Evolutionary conservation across 2,797 vertebrate species (phyloP).

Genomic region (Liasis olivaceus): DNA sequence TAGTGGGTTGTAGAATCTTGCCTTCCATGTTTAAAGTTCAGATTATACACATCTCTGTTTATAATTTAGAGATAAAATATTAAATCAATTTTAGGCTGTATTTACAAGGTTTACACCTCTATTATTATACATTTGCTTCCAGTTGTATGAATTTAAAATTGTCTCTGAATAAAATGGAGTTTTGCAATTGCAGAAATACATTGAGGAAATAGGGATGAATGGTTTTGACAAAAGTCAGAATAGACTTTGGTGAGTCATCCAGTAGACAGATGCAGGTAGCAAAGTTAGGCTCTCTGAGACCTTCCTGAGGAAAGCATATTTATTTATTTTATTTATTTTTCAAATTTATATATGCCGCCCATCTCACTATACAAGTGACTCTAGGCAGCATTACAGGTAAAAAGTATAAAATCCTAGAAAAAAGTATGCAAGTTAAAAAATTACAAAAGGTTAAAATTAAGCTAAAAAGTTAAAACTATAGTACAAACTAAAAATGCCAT

Average conservation of each 20-base stretch:
- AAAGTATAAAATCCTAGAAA: too few species aligned
- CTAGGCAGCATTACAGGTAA: too few species aligned
- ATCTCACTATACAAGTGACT: too few species aligned
- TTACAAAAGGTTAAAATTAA: too few species aligned
- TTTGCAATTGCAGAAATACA: neutral
- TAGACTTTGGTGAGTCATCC: neutral
- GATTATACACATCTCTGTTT: neutral
- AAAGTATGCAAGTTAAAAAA: too few species aligned
- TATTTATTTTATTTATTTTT: too few species aligned
- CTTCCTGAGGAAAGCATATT: neutral
- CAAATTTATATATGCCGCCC: too few species aligned
- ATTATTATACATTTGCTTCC: neutral
- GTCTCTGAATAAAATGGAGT: neutral
- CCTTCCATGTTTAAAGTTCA: neutral
- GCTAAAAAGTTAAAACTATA: too few species aligned
- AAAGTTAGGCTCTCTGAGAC: neutral
- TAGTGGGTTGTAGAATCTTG: neutral
- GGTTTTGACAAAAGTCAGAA: neutral
- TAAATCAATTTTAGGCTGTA: neutral
- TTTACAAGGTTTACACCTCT: neutral
- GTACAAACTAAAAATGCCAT: too few species aligned
- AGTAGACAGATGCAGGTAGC: neutral
- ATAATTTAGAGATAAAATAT: neutral
- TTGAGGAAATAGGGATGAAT: neutral
- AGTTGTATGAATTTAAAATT: neutral